A percentile compares a stretch with the other conserved stretches of the same genome.
phyloP scores from a whole-genome alignment of 2,888 invertebrate genomes.

The Drosophila helvetica region DNA sequence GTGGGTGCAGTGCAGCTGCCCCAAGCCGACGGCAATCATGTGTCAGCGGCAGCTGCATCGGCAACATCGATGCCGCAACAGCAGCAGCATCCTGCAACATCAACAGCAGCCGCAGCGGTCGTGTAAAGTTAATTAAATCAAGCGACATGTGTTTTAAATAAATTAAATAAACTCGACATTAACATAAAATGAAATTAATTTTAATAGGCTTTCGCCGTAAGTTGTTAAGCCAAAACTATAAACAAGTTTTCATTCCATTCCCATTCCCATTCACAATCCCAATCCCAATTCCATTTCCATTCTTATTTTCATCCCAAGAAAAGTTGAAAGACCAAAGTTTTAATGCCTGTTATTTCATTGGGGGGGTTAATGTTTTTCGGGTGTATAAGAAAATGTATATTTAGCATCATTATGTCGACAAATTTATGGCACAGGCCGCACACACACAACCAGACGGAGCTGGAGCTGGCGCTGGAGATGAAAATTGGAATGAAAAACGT shows the following conservation, averaged over 20 bases:
- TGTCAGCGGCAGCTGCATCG: slow-evolving; percentile 36
- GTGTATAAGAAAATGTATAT: slow-evolving; percentile 19
- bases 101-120: slow-evolving; percentile 51
- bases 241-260: slow-evolving; percentile 34
- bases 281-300: not conserved
- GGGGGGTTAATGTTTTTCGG: slow-evolving; percentile 16
- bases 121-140: slow-evolving; percentile 75
- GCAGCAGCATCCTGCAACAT: slow-evolving; percentile 31
- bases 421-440: slow-evolving; percentile 35
- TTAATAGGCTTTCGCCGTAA: slow-evolving; percentile 49
- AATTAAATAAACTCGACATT: slow-evolving; percentile 62
- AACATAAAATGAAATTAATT: slow-evolving; percentile 54
- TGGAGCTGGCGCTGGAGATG: not conserved
- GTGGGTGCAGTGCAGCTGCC: slow-evolving; percentile 1
- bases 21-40: slow-evolving; percentile 34
- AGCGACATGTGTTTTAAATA: slow-evolving; percentile 70
- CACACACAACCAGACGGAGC: slow-evolving; percentile 11
- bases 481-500: slow-evolving; percentile 35
- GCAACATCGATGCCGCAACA: slow-evolving; percentile 34
- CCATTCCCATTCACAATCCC: too few relatives aligned
- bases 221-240: slow-evolving; percentile 46
- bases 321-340: slow-evolving; percentile 43
- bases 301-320: slow-evolving; percentile 14
- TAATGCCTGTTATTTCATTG: slow-evolving; percentile 18
- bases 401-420: slow-evolving; percentile 40